Percentiles rank a stretch among this genome's conserved stretches.
These are phyloP conservation scores for Anagyrus pseudococci DNA, from an alignment of 2,888 invertebrate species.

Conservation along the genomic window DNA sequence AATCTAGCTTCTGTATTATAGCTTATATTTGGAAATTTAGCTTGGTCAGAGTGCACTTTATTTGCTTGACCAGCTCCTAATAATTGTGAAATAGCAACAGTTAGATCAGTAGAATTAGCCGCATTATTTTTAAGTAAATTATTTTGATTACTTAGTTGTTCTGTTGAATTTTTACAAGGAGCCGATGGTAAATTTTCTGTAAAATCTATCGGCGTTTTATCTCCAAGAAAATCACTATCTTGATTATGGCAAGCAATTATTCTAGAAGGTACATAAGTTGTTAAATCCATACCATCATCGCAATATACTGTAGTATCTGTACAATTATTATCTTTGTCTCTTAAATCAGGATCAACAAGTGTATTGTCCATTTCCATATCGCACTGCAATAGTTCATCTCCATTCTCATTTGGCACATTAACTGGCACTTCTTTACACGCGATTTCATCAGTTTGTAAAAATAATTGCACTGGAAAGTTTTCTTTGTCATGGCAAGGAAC, in stretches of 20 bases:
- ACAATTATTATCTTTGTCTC: background rate
- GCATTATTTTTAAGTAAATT: constrained; percentile 9
- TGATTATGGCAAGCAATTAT: constrained; percentile 15
- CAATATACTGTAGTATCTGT: constrained; percentile 29
- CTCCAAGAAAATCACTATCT: background rate
- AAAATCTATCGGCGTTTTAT: constrained; percentile 29
- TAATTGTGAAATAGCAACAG: constrained; percentile 25
- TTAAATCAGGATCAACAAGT: background rate
- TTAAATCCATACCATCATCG: constrained; percentile 38
- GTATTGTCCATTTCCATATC: constrained; percentile 28
- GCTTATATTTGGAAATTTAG: constrained; percentile 6
- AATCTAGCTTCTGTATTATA: constrained; percentile 6
- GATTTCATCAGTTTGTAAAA: constrained; percentile 29
- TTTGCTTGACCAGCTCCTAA: constrained; percentile 13
- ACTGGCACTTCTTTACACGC: constrained; percentile 24
- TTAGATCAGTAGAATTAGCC: constrained; percentile 37
- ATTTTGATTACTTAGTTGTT: constrained; percentile 1
- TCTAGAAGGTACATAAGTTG: constrained; percentile 14
- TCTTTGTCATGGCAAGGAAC: constrained; percentile 38
- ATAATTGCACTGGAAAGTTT: constrained; percentile 37
- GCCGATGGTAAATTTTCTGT: constrained; percentile 28
- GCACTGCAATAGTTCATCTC: constrained; percentile 11
- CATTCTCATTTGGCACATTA: background rate
- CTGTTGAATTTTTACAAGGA: background rate
- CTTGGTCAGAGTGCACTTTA: background rate